phyloP scores from a whole-genome alignment of 2,797 vertebrate genomes.

The Pangasius larnaudii region DNA sequence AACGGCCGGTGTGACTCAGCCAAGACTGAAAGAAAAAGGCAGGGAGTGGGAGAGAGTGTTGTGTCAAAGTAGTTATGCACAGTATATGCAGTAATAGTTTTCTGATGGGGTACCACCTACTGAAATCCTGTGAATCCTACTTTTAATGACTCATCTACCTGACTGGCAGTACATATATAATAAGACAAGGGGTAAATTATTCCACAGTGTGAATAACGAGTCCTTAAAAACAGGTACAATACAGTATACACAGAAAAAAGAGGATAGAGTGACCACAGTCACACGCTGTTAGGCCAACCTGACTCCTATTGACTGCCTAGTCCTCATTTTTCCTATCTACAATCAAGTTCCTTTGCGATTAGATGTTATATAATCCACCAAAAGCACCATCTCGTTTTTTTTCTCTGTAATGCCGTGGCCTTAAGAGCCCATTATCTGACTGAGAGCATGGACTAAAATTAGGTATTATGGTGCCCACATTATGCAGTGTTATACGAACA shows the following conservation, averaged over 20 bases:
- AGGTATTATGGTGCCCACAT: not conserved
- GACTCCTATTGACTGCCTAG: not conserved
- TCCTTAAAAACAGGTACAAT: not conserved
- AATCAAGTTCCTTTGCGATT: not conserved
- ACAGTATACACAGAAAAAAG: not conserved
- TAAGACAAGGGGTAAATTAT: not conserved
- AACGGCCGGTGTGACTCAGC: conserved; percentile 20
- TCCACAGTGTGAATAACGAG: not conserved
- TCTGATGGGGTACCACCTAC: conserved; percentile 26
- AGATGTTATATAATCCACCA: conserved; percentile 6
- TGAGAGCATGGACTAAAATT: not conserved
- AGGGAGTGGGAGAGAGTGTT: conserved; percentile 28
- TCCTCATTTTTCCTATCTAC: not conserved
- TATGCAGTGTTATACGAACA: not conserved
- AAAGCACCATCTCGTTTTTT: not conserved
- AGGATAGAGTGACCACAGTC: not conserved
- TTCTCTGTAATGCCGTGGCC: not conserved
- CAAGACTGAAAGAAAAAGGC: conserved; percentile 19
- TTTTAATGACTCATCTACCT: conserved; percentile 23
- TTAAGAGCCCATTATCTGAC: conserved; percentile 26
- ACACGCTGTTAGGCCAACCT: not conserved
- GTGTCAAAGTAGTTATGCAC: conserved; percentile 33
- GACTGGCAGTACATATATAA: conserved; percentile 15
- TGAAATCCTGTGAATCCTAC: conserved; percentile 33
- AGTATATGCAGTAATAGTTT: conserved; percentile 22